Evolutionary conservation across 2,888 invertebrate genomes (phyloP).

Genomic region (Polylopha cassiicola): DNA sequence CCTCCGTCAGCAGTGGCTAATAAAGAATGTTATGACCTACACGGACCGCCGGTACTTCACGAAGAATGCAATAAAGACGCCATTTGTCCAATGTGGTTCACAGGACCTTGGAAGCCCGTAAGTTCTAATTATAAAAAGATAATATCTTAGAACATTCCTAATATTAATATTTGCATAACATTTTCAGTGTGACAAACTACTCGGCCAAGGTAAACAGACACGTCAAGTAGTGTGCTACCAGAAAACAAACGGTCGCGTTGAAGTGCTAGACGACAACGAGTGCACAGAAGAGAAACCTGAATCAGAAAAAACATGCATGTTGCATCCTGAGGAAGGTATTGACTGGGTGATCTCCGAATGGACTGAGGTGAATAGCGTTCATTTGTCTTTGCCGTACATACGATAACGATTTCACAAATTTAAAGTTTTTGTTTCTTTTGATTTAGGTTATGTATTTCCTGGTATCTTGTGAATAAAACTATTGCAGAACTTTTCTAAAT

Average conservation of each 20-base stretch:
- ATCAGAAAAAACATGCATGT: conserved; percentile 81
- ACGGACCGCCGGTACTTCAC: conserved; percentile 81
- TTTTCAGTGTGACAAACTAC: conserved; percentile 89
- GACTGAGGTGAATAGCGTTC: conserved; percentile 84
- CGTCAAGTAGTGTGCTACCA: conserved; percentile 89
- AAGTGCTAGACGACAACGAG: conserved; percentile 80
- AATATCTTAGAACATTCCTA: conserved; percentile 20
- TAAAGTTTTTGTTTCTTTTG: conserved; percentile 19
- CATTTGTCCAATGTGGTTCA: conserved; percentile 91
- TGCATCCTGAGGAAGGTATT: conserved; percentile 92
- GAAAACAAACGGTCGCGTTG: conserved; percentile 79
- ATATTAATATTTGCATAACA: conserved; percentile 18
- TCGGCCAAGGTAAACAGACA: conserved; percentile 90
- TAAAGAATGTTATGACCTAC: conserved; percentile 81
- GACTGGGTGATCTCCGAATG: conserved; percentile 94
- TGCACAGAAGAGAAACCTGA: conserved; percentile 84
- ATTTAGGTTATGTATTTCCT: too few relatives aligned
- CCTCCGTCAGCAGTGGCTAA: conserved; percentile 84
- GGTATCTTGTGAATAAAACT: too few relatives aligned
- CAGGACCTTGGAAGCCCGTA: conserved; percentile 94
- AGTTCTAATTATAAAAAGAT: conserved; percentile 36
- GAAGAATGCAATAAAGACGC: conserved; percentile 86
- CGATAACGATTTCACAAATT: not conserved
- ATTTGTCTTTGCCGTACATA: not conserved
- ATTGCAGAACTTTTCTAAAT: not conserved